Conservation (phyloP, 2,888 invertebrate species). For the Oscheius myriophilus region DNA sequence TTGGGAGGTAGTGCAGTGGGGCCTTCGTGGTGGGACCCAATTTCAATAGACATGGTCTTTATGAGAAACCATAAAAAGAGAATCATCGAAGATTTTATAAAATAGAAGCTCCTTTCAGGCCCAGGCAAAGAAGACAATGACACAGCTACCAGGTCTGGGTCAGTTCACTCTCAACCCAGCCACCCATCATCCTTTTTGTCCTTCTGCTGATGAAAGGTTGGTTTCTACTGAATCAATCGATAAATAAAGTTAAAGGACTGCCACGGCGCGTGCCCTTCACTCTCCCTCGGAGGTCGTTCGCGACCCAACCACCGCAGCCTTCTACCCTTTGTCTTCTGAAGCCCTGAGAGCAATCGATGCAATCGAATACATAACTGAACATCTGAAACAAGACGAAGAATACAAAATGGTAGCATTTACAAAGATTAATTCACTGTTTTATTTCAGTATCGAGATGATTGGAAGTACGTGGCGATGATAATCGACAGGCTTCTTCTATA, state of each 20-base stretch:
- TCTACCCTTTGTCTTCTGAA: constrained; percentile 36
- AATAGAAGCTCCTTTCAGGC: too few relatives aligned
- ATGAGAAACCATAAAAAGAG: too few relatives aligned
- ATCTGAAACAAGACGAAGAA: constrained; percentile 61
- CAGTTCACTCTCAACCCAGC: constrained; percentile 61
- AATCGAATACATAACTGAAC: constrained; percentile 66
- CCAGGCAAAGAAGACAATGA: constrained; percentile 32
- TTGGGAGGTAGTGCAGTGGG: too few relatives aligned
- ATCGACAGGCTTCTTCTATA: constrained; percentile 74
- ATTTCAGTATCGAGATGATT: constrained; percentile 70
- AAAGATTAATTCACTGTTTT: not conserved
- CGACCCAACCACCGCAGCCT: constrained; percentile 44
- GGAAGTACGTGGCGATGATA: constrained; percentile 74
- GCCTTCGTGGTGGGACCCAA: too few relatives aligned
- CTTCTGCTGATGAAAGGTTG: constrained; percentile 35
- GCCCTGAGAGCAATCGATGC: constrained; percentile 50
- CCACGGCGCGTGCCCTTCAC: not conserved
- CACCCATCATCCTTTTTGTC: constrained; percentile 64
- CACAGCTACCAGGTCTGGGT: constrained; percentile 59
- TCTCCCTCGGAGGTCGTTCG: constrained; percentile 7
- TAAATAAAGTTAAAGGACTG: not conserved
- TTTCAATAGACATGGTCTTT: too few relatives aligned
- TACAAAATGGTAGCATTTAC: constrained; percentile 58
- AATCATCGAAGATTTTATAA: too few relatives aligned
- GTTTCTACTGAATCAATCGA: too few relatives aligned